Conservation (phyloP, 2,113 vertebrate species). For the Epinephelus moara region DNA sequence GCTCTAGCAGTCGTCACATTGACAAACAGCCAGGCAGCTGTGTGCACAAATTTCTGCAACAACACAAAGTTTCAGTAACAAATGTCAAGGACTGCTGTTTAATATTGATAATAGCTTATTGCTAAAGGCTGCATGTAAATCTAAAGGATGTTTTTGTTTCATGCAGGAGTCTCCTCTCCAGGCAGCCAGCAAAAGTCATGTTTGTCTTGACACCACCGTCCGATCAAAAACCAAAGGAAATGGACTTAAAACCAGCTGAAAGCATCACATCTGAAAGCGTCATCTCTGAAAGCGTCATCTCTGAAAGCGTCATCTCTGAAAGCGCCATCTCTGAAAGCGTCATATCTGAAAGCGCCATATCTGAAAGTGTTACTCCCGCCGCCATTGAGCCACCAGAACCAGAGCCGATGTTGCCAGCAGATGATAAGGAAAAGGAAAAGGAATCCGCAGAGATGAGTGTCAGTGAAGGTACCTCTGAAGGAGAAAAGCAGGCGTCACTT, state of each 20-base stretch:
- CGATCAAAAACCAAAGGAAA: slow-evolving; percentile 40
- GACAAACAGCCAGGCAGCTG: not conserved
- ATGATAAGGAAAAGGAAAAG: slow-evolving; percentile 10
- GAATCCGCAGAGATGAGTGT: not conserved
- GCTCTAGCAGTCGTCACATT: not conserved
- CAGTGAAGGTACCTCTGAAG: slow-evolving; percentile 14
- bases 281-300: slow-evolving; percentile 7
- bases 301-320: too few species aligned
- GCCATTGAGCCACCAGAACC: slow-evolving; percentile 1
- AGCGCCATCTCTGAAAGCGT: not conserved
- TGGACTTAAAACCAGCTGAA: slow-evolving; percentile 16
- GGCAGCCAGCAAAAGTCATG: slow-evolving; percentile 41
- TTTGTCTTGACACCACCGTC: slow-evolving; percentile 15
- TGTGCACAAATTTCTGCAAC: not conserved
- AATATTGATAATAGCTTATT: not conserved
- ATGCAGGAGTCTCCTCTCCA: slow-evolving; percentile 19
- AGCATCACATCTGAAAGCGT: slow-evolving; percentile 24
- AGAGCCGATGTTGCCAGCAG: not conserved
- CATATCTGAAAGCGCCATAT: slow-evolving; percentile 12
- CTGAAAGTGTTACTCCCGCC: too few species aligned
- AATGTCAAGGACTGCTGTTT: not conserved
- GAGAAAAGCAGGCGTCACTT: not conserved
- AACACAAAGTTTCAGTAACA: not conserved
- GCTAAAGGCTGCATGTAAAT: not conserved
- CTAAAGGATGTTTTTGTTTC: not conserved